Percentiles rank a stretch among this genome's conserved stretches.
phyloP scores from a whole-genome alignment of 2,888 invertebrate genomes.

The Pterostichus niger region DNA sequence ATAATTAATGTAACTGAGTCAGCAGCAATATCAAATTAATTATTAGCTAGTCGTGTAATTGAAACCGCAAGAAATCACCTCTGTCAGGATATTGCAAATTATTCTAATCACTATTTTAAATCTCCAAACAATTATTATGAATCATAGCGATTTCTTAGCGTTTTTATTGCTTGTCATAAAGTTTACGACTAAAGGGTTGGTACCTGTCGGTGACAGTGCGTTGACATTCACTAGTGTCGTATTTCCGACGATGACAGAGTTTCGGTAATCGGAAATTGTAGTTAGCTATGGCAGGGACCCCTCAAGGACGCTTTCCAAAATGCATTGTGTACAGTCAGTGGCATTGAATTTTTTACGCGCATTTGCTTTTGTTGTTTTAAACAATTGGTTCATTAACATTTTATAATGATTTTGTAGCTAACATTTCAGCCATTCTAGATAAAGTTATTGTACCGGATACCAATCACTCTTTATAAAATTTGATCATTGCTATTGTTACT shows the following conservation, averaged over 20 bases:
- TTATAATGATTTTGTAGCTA: neutral
- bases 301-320: constrained; percentile 26
- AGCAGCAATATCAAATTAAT: neutral
- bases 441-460: constrained; percentile 8
- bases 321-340: neutral
- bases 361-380: neutral
- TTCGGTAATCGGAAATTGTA: constrained; percentile 36
- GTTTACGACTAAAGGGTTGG: neutral
- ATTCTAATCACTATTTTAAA: neutral
- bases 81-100: neutral
- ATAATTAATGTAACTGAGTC: constrained; percentile 8
- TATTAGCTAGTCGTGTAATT: neutral
- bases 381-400: constrained; percentile 11
- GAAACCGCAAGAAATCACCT: neutral
- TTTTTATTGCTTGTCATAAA: neutral
- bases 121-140: neutral
- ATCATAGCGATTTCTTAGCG: no score
- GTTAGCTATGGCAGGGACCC: neutral
- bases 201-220: neutral
- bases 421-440: neutral
- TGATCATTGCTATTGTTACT: no score
- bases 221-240: neutral
- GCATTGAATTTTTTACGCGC: constrained; percentile 2
- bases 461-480: neutral
- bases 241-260: neutral